Percentiles rank a stretch among this genome's conserved stretches.
These are phyloP conservation scores for Talpa occidentalis DNA, from an alignment of 2,113 vertebrate species.

Conservation along the genomic window DNA sequence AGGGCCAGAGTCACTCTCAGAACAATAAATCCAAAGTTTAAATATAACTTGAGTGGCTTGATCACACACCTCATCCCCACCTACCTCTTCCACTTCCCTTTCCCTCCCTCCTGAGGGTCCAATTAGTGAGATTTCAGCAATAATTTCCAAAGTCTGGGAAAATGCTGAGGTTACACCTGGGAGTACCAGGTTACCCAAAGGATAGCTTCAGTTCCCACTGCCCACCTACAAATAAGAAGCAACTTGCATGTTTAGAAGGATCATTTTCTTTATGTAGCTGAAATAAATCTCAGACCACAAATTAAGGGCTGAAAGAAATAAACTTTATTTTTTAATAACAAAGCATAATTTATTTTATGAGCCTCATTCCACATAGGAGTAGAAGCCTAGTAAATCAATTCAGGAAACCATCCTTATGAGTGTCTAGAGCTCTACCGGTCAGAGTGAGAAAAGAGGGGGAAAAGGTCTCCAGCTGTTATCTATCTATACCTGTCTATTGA, in stretches of 20 bases:
- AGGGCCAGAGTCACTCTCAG: constrained; percentile 13
- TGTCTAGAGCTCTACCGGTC: background rate
- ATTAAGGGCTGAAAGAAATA: constrained; percentile 23
- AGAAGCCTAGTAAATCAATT: background rate
- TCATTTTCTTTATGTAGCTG: constrained; percentile 39
- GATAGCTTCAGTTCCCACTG: constrained; percentile 42
- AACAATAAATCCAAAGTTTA: constrained; percentile 49
- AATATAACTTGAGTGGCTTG: constrained; percentile 37
- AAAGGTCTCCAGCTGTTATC: background rate
- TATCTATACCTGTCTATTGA: background rate
- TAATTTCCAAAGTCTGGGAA: constrained; percentile 53
- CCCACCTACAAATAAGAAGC: constrained; percentile 7
- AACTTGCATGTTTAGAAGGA: background rate
- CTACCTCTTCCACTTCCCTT: background rate
- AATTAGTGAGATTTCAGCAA: background rate
- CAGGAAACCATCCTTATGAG: background rate
- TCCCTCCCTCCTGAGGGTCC: background rate
- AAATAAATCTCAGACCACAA: constrained; percentile 50
- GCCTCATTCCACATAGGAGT: background rate
- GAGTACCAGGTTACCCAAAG: constrained; percentile 18
- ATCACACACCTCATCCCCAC: background rate
- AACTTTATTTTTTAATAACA: constrained; percentile 38
- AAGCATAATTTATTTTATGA: constrained; percentile 28
- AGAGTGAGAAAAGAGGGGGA: background rate
- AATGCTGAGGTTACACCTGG: background rate